These are phyloP conservation scores for Pterocles gutturalis DNA, from an alignment of 2,113 vertebrate species.

Conservation along the genomic window DNA sequence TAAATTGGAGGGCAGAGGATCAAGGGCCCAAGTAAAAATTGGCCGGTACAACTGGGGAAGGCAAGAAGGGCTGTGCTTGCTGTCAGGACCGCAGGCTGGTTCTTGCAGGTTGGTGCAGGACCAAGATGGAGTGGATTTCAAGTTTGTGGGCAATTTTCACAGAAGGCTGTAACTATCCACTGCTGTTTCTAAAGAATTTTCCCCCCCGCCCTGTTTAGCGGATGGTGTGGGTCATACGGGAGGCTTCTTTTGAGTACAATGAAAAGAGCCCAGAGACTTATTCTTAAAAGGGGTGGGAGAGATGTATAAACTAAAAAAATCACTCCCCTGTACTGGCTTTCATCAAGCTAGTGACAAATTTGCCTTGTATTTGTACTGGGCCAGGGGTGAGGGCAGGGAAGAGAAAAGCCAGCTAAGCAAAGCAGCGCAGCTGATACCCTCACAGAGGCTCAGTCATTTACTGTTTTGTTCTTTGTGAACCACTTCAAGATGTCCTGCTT, in stretches of 20 bases:
- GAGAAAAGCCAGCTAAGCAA: neutral
- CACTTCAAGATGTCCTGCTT: neutral
- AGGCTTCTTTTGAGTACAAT: neutral
- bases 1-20: constrained; percentile 31
- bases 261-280: neutral
- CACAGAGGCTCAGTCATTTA: neutral
- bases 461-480: neutral
- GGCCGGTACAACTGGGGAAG: neutral
- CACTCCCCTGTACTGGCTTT: neutral
- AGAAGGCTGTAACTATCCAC: neutral
- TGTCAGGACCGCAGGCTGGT: neutral
- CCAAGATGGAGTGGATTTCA: neutral
- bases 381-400: neutral
- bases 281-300: neutral
- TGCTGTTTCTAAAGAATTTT: neutral
- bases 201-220: neutral
- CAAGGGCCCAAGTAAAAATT: neutral
- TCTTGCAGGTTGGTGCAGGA: neutral
- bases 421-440: neutral
- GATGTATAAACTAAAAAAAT: neutral
- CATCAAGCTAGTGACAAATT: neutral
- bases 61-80: neutral
- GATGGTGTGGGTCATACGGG: neutral
- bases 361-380: neutral
- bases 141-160: neutral